Conservation (phyloP, 2,797 vertebrate species). For the Champsocephalus gunnari region DNA sequence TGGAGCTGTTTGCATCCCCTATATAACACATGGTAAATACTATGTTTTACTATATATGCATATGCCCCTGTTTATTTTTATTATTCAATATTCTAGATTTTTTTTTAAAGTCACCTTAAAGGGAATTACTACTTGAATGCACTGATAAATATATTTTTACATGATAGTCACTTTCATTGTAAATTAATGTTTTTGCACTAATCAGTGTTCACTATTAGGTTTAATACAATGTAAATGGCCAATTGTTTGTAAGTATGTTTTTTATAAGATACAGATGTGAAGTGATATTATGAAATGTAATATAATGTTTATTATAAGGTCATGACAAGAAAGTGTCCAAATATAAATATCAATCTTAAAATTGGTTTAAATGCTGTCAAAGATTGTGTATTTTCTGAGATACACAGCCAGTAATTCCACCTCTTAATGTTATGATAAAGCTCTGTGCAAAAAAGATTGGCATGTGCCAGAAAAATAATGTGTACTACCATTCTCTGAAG, state of each 20-base stretch:
- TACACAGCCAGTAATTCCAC: conserved; percentile 52
- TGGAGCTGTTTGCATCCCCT: conserved; percentile 78
- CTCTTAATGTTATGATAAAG: conserved; percentile 55
- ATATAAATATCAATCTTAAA: conserved; percentile 4
- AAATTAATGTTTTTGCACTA: conserved; percentile 25
- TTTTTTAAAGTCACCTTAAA: neutral
- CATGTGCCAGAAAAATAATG: conserved; percentile 72
- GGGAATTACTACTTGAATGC: conserved; percentile 14
- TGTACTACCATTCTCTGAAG: conserved; percentile 69
- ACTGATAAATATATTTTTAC: conserved; percentile 16
- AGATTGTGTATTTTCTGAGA: conserved; percentile 53
- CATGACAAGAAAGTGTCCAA: conserved; percentile 1
- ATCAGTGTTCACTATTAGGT: conserved; percentile 9
- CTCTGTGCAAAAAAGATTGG: conserved; percentile 69
- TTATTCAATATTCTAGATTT: conserved; percentile 39
- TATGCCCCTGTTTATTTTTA: conserved; percentile 29
- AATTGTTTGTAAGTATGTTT: conserved; percentile 35
- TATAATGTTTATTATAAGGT: conserved; percentile 3
- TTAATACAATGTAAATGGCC: conserved; percentile 23
- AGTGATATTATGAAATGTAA: neutral
- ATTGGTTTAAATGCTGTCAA: neutral
- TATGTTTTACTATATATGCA: conserved; percentile 21
- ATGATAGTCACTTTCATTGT: conserved; percentile 16
- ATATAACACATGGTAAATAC: conserved; percentile 74
- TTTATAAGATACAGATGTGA: conserved; percentile 9